Evolutionary conservation across 2,113 vertebrate genomes (phyloP).

Genomic region (Orycteropus afer): DNA sequence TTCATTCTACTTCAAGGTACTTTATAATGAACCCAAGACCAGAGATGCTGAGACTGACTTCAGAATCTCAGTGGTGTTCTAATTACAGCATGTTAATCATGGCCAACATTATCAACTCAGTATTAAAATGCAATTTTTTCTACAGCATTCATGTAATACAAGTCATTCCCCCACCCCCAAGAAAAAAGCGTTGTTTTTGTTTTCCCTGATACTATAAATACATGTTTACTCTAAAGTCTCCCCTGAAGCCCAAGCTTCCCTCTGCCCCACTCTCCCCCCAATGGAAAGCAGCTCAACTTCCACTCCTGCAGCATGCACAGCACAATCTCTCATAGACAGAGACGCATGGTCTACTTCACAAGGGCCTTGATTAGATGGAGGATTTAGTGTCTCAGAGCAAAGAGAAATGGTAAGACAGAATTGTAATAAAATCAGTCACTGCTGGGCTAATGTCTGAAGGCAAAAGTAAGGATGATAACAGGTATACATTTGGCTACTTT

Average conservation of each 20-base stretch:
- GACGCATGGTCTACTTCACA: neutral
- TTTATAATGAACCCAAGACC: slow-evolving; percentile 6
- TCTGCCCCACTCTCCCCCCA: neutral
- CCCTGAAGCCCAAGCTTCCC: neutral
- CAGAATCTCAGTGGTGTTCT: neutral
- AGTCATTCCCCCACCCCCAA: neutral
- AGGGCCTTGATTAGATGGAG: neutral
- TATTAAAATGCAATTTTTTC: neutral
- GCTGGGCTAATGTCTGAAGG: neutral
- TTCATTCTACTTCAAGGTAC: neutral
- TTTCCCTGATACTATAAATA: neutral
- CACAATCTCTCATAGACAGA: neutral
- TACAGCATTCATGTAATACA: neutral
- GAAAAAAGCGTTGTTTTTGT: neutral
- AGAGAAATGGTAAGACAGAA: neutral
- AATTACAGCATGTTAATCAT: neutral
- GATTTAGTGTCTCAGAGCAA: neutral
- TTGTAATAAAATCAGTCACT: neutral
- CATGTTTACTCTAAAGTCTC: neutral
- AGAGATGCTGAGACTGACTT: neutral
- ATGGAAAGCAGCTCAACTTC: neutral
- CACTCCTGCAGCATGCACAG: neutral
- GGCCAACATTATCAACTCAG: neutral
- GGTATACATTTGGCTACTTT: neutral
- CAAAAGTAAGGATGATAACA: neutral